Evolutionary conservation across 2,888 invertebrate species (phyloP), one percentile per base, ranked within the genome.

Genomic region (Lepidonotus clava): DNA sequence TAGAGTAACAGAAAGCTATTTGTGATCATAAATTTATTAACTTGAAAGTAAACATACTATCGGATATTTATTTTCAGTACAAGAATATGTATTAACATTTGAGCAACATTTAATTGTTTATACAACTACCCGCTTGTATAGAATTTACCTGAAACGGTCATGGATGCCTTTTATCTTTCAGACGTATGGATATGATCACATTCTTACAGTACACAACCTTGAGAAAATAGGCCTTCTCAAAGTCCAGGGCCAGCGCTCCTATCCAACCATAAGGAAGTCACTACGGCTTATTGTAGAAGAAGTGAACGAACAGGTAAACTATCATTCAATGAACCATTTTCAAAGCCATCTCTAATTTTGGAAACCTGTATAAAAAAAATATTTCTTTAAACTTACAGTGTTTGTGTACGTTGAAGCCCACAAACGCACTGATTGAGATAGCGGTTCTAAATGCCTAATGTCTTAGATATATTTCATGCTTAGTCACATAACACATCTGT

Each of bases 251-350:
- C 89, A 90, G 18, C 91, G 91, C 66, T 91, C 92, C 76, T 95
- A 94, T 90, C 92, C 94, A n/a, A 92, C 94, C 1, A 89, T 95
- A 21, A 89, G 94, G 51, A 95, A 95, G 90, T 96, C 97, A 0
- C 95, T 98, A 11, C 96, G 96, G 90, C 95, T 99, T 40, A 98
- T 98, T 0, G 97, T 97, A 90, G 98, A 98, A 90, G 98, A 98
- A 90, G 96, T 97, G 0, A 96, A 96, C 86, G 98, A 98, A 95
- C 95, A 96, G 87, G 95, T 94, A 51, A 8, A n/a, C 84, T 34
- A 56, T 24, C 41, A 46, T 46, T n/a, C n/a, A n/a, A n/a, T n/a
- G n/a, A n/a, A n/a, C n/a, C n/a, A n/a, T n/a, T n/a, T n/a, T n/a
- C n/a, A n/a, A n/a, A n/a, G n/a, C n/a, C n/a, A n/a, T n/a, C n/a